These are phyloP conservation scores for Zoanthus solanderi DNA, from an alignment of 92 coral and sea anemone genomes.

Conservation along the genomic window DNA sequence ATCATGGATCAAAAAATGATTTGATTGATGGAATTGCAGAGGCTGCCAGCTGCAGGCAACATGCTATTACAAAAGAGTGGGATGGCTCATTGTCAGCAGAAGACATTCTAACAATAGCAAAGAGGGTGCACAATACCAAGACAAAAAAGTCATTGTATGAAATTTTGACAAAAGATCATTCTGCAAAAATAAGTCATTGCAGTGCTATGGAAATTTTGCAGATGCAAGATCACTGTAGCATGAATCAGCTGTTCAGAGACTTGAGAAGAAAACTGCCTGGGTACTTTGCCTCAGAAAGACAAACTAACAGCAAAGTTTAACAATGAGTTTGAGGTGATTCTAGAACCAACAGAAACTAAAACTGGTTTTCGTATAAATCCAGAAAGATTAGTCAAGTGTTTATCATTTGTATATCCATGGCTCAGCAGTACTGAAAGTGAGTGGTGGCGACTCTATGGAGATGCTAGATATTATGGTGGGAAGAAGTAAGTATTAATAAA, in stretches of 20 bases:
- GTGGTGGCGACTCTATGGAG: constrained; percentile 62
- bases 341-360: constrained; percentile 49
- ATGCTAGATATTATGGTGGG: constrained; percentile 59
- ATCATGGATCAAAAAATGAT: constrained; percentile 25
- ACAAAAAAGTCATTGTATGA: constrained; percentile 45
- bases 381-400: constrained; percentile 23
- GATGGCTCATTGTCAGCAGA: constrained; percentile 37
- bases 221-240: constrained; percentile 44
- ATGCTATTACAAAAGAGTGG: constrained; percentile 8
- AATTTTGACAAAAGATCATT: background rate
- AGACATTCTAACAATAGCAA: constrained; percentile 49
- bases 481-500: constrained; percentile 46
- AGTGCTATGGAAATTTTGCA: constrained; percentile 44
- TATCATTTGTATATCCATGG: constrained; percentile 39
- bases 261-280: constrained; percentile 41
- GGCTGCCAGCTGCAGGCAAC: constrained; percentile 28
- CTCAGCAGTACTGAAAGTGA: constrained; percentile 24
- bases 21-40: constrained; percentile 26
- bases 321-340: constrained; percentile 53
- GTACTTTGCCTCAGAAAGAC: constrained; percentile 46
- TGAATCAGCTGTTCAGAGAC: constrained; percentile 14
- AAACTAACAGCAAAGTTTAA: constrained; percentile 27
- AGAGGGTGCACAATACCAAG: background rate
- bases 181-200: constrained; percentile 13
- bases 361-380: constrained; percentile 44